Conservation (phyloP, 2,113 vertebrate species). For the Syrrhaptes paradoxus region DNA sequence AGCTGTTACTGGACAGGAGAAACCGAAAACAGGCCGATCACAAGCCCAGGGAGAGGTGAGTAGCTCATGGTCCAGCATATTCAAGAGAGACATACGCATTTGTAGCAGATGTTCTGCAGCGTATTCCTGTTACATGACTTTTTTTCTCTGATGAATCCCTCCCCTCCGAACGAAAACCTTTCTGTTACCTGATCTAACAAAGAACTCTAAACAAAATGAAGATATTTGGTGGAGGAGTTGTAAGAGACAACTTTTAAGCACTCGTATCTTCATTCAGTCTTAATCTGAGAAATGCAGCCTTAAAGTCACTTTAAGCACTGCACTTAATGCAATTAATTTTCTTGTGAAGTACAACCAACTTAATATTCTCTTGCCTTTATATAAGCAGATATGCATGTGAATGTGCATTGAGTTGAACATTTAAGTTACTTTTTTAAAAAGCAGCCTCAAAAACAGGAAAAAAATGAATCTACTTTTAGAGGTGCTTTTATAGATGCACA, state of each 20-base stretch:
- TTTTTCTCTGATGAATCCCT: background rate
- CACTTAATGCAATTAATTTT: background rate
- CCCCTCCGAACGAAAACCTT: background rate
- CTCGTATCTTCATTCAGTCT: background rate
- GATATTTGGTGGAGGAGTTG: background rate
- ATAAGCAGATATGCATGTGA: background rate
- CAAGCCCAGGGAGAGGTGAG: slow-evolving; percentile 87
- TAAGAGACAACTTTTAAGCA: background rate
- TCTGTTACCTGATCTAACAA: background rate
- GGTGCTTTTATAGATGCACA: background rate
- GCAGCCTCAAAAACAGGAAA: background rate
- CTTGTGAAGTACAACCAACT: background rate
- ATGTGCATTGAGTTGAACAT: background rate
- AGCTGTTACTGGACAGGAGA: slow-evolving; percentile 79
- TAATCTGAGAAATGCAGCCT: background rate
- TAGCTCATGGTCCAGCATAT: background rate
- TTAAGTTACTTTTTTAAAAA: background rate
- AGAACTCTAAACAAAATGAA: background rate
- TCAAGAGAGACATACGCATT: background rate
- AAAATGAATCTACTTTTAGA: background rate
- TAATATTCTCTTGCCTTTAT: background rate
- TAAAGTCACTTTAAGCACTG: background rate
- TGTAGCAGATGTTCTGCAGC: background rate
- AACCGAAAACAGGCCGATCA: slow-evolving; percentile 78
- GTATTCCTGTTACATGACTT: background rate